Evolutionary conservation across 92 coral and sea anemone genomes (phyloP), one percentile per base, ranked within the genome.

Genomic region (Palythoa heliodiscus): DNA sequence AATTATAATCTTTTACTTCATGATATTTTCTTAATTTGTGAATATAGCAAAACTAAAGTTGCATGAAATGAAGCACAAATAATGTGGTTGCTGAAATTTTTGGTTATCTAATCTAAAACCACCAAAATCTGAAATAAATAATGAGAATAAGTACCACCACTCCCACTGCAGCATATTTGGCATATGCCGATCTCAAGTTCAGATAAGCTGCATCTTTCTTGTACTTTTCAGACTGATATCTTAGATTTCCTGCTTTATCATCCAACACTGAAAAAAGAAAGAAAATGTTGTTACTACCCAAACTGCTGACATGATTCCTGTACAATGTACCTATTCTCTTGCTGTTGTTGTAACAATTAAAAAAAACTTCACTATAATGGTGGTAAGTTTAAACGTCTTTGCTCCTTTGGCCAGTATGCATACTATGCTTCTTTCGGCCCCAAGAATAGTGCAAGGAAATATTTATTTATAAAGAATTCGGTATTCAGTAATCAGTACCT

Each of bases 211-310:
- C 99, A 89, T 97, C 99, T 77, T 95, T 95, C 95, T 97, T 97
- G 94, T 94, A 97, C 88, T 93, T 95, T 76, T 93, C 99, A 12
- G 99, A 97, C 87, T 94, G 98, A 84, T 92, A 97, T 71, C 95
- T 86, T 66, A 97, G 92, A 79, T 97, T 97, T 78, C 99, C 99
- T 60, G 99, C 99, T 83, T 97, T 97, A 91, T 97, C 99, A 91
- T 96, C 98, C 76, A 96, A 87, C 86, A 92, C 99, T 97, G 87
- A 50, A 86, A 88, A 71, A 64, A 75, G 61, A 29, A 38, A 20
- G 38, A 63, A 4, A 20, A 20, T 19, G 22, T 19, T 15, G 1
- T 63, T 63, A 19, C 29, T 15, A 6, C 7, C 67, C 50, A 12
- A 55, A 55, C 22, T 60, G 25, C 8, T 60, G 6, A 29, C 50